Evolutionary conservation across 2,888 invertebrate genomes (phyloP).

Genomic region (Creontiades dilutus): DNA sequence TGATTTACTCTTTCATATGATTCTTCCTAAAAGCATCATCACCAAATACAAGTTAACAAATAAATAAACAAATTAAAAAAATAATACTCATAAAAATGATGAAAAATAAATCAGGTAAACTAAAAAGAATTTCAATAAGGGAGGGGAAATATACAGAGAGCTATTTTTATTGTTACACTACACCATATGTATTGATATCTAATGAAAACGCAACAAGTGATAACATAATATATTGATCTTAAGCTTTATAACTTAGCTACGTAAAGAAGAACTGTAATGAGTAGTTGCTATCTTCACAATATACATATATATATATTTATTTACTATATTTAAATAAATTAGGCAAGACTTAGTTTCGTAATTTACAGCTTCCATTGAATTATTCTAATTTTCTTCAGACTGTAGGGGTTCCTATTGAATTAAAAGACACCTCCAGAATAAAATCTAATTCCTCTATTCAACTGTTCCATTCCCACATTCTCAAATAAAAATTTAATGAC

Average conservation of each 20-base stretch:
- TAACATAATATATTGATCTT: constrained; percentile 56
- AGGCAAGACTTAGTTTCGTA: constrained; percentile 74
- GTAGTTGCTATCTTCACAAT: constrained; percentile 45
- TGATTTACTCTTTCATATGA: constrained; percentile 4
- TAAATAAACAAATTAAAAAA: not conserved
- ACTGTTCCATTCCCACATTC: constrained; percentile 28
- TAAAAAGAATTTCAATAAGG: not conserved
- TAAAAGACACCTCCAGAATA: constrained; percentile 53
- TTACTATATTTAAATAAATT: constrained; percentile 73
- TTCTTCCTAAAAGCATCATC: not conserved
- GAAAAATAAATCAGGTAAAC: too few species aligned
- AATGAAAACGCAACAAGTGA: constrained; percentile 50
- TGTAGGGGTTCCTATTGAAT: constrained; percentile 57
- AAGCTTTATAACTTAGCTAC: constrained; percentile 51
- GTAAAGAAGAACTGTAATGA: constrained; percentile 40
- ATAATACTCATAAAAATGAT: too few species aligned
- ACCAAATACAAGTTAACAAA: constrained; percentile 13
- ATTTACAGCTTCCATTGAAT: constrained; percentile 64
- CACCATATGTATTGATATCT: constrained; percentile 45
- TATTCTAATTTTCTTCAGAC: constrained; percentile 65
- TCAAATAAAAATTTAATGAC: constrained; percentile 33
- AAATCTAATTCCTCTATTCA: constrained; percentile 49
- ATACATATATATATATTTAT: constrained; percentile 53
- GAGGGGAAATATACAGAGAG: constrained; percentile 53
- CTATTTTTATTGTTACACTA: constrained; percentile 47